phyloP scores from a whole-genome alignment of 2,797 vertebrate genomes.

The Clarias platycephalus region DNA sequence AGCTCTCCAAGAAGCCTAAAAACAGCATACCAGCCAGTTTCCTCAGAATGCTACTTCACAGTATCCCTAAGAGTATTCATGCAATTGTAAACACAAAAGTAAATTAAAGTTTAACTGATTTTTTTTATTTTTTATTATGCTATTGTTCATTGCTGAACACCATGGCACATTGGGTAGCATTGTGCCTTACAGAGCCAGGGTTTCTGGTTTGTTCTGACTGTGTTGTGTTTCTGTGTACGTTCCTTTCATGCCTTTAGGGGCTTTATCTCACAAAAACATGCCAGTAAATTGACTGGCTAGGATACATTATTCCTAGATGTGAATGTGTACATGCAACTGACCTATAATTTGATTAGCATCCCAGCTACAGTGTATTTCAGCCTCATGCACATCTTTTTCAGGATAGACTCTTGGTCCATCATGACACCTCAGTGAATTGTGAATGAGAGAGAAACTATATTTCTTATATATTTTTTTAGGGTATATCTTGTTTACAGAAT shows the following conservation, averaged over 20 bases:
- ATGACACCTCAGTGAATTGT: not conserved
- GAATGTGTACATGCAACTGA: conserved; percentile 4
- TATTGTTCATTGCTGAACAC: not conserved
- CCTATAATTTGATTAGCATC: not conserved
- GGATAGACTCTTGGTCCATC: not conserved
- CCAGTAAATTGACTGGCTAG: not conserved
- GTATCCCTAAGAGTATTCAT: not conserved
- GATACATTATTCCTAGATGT: not conserved
- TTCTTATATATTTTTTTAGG: not conserved
- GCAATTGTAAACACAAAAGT: not conserved
- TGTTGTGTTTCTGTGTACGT: not conserved
- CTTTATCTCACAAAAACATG: not conserved
- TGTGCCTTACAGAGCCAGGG: not conserved
- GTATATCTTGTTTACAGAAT: not conserved
- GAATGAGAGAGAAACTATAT: not conserved
- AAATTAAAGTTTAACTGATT: not conserved
- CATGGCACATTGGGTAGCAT: not conserved
- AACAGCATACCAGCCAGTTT: not conserved
- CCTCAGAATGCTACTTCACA: not conserved
- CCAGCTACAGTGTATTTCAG: not conserved
- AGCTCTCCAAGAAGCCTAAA: conserved; percentile 7
- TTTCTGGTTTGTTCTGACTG: not conserved
- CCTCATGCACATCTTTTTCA: not conserved
- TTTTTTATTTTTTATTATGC: not conserved
- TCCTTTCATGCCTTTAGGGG: not conserved